Conservation (phyloP, 2,888 invertebrate species). For the Euplexia lucipara region DNA sequence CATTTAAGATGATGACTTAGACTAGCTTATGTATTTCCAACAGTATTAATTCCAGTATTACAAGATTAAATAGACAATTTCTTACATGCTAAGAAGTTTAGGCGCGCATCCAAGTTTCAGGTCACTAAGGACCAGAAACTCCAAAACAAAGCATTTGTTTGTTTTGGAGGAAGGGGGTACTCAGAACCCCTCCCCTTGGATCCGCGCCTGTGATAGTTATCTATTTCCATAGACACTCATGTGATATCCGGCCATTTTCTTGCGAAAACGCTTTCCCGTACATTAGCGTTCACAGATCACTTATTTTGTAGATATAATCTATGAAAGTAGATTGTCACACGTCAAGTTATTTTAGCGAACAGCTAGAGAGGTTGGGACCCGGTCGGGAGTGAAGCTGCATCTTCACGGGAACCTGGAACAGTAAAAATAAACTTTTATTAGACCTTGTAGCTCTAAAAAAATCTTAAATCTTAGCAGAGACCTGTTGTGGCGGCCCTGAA, state of each 20-base stretch:
- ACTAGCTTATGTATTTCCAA: no score
- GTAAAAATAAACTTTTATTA: neutral
- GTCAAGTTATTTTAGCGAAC: conserved; percentile 1
- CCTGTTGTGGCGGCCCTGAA: no score
- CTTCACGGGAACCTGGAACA: conserved; percentile 10
- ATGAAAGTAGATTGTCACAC: conserved; percentile 38
- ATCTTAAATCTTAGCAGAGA: no score
- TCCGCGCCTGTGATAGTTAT: conserved; percentile 36
- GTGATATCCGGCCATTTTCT: conserved; percentile 8
- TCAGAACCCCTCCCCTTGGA: conserved; percentile 19
- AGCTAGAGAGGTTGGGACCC: neutral
- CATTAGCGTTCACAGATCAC: conserved; percentile 52
- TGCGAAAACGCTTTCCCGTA: neutral
- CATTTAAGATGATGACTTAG: no score
- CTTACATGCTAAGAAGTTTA: neutral
- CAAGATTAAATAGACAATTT: no score
- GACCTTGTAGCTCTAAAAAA: no score
- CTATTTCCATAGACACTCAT: conserved; percentile 24
- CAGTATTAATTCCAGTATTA: no score
- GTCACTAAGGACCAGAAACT: conserved; percentile 8
- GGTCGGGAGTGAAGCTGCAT: conserved; percentile 3
- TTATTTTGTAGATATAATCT: conserved; percentile 37
- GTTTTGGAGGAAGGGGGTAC: conserved; percentile 27
- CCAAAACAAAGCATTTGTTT: conserved; percentile 22
- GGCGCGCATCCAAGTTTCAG: conserved; percentile 40